Conservation (phyloP, 1,140 invertebrate species). For the Hyposmocoma kahamanoa region DNA sequence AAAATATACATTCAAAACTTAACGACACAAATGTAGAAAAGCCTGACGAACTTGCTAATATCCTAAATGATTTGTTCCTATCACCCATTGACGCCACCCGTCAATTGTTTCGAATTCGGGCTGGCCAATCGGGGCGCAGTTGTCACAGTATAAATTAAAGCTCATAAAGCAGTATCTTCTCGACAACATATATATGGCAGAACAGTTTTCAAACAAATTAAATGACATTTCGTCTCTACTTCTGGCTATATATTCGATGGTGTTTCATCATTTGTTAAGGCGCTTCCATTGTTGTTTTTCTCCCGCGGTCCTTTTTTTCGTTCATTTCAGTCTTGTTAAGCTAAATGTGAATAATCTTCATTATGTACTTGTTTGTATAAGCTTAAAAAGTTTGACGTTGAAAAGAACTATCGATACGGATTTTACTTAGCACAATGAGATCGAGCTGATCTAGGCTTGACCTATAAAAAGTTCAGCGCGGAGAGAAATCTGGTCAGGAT, state of each 20-base stretch:
- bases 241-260: no score
- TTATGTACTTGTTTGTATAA: background rate
- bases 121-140: no score
- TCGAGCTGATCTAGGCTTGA: constrained; percentile 64
- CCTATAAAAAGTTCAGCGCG: constrained; percentile 56
- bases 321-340: background rate
- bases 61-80: constrained; percentile 3
- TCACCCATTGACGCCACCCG: no score
- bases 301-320: background rate
- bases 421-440: constrained; percentile 24
- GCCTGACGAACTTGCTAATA: background rate
- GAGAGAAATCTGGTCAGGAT: constrained; percentile 48
- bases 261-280: no score
- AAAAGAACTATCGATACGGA: background rate
- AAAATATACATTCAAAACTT: constrained; percentile 1
- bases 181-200: no score
- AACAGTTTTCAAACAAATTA: no score
- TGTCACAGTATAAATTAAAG: no score
- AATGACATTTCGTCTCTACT: no score
- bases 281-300: background rate
- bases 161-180: no score
- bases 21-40: background rate
- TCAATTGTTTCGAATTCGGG: no score
- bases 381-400: background rate
- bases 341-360: background rate